A percentile compares a stretch with the other conserved stretches of the same genome.
Conservation (phyloP, 2,113 vertebrate species). For the Phoxinus phoxinus region DNA sequence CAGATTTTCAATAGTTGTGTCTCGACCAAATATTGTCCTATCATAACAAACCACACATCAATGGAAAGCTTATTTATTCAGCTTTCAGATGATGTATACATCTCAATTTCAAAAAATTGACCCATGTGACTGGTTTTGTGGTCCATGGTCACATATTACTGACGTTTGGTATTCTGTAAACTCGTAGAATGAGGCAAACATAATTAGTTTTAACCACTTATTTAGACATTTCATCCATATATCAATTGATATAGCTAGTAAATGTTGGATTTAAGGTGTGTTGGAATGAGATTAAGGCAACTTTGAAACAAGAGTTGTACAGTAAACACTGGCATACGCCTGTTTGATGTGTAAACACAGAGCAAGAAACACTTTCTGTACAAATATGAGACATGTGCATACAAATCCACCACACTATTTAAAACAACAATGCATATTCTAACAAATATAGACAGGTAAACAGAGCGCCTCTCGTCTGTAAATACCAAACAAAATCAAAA, state of each 20-base stretch:
- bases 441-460: background rate
- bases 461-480: background rate
- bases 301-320: background rate
- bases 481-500: background rate
- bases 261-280: background rate
- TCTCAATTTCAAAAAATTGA: too few relatives aligned
- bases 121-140: too few relatives aligned
- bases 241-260: background rate
- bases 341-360: constrained; percentile 39
- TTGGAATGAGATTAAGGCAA: background rate
- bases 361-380: background rate
- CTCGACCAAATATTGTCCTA: too few relatives aligned
- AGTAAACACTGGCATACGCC: background rate
- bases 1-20: too few relatives aligned
- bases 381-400: background rate
- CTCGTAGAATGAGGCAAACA: too few relatives aligned
- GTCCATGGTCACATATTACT: too few relatives aligned
- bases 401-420: background rate
- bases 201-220: background rate
- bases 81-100: too few relatives aligned
- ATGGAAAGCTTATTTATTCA: too few relatives aligned
- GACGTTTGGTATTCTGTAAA: background rate
- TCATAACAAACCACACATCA: too few relatives aligned
- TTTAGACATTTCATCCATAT: background rate
- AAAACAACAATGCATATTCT: background rate